Evolutionary conservation across 2,797 vertebrate genomes (phyloP).

Genomic region (Leptoclinus maculatus): DNA sequence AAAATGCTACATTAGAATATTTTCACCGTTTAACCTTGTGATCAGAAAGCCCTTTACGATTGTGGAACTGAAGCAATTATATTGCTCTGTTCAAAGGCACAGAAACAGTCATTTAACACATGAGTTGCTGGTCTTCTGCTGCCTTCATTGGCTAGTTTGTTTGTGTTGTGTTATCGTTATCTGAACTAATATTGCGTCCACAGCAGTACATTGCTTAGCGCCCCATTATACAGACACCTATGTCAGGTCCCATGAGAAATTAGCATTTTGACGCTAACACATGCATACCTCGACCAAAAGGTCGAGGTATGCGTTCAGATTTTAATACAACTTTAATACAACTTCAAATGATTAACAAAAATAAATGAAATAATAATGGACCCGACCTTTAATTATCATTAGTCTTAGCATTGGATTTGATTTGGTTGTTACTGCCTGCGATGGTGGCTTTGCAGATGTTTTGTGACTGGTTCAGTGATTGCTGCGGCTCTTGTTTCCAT

Average conservation of each 20-base stretch:
- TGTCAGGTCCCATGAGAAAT: no score
- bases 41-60: neutral
- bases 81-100: neutral
- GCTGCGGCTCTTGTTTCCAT: neutral
- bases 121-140: neutral
- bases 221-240: no score
- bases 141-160: neutral
- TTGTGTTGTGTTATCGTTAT: neutral
- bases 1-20: no score
- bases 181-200: neutral
- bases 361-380: no score
- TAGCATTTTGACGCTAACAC: no score
- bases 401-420: neutral
- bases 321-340: no score
- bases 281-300: no score
- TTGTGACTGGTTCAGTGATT: neutral
- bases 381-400: neutral
- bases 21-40: neutral
- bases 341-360: no score
- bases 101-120: neutral
- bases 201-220: neutral
- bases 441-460: neutral
- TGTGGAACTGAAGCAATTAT: neutral
- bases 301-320: no score
- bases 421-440: neutral